These are phyloP conservation scores for Creontiades dilutus DNA, from an alignment of 2,888 invertebrate genomes.

Conservation along the genomic window DNA sequence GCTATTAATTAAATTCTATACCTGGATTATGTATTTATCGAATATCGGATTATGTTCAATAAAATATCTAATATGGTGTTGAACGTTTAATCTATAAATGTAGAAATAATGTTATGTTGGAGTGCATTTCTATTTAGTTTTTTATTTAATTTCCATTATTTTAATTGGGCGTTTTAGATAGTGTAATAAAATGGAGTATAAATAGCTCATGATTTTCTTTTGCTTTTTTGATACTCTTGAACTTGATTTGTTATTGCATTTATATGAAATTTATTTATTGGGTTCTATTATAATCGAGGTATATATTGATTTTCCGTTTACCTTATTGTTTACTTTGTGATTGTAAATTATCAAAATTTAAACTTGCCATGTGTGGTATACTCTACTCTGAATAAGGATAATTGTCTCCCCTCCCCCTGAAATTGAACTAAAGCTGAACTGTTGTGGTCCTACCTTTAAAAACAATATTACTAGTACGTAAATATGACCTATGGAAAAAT, in stretches of 20 bases:
- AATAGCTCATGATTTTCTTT: not conserved
- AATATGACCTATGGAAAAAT: too few relatives aligned
- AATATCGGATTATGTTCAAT: too few relatives aligned
- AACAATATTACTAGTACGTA: too few relatives aligned
- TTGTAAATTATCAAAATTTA: not conserved
- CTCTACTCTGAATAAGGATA: not conserved
- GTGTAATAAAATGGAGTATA: not conserved
- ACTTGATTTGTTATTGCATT: not conserved
- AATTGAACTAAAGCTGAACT: too few relatives aligned
- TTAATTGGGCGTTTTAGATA: not conserved
- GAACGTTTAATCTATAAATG: not conserved
- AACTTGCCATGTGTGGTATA: not conserved
- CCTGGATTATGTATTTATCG: not conserved
- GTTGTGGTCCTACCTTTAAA: too few relatives aligned
- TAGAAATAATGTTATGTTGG: not conserved
- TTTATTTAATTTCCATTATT: not conserved
- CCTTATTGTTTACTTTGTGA: not conserved
- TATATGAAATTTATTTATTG: not conserved
- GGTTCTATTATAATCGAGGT: not conserved
- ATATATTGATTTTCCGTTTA: not conserved
- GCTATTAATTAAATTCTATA: conserved; percentile 1
- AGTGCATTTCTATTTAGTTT: not conserved
- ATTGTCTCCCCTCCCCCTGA: too few relatives aligned
- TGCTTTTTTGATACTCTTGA: not conserved
- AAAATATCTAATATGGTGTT: not conserved